Evolutionary conservation across 2,888 invertebrate genomes (phyloP).

Genomic region (Metalampra italica): DNA sequence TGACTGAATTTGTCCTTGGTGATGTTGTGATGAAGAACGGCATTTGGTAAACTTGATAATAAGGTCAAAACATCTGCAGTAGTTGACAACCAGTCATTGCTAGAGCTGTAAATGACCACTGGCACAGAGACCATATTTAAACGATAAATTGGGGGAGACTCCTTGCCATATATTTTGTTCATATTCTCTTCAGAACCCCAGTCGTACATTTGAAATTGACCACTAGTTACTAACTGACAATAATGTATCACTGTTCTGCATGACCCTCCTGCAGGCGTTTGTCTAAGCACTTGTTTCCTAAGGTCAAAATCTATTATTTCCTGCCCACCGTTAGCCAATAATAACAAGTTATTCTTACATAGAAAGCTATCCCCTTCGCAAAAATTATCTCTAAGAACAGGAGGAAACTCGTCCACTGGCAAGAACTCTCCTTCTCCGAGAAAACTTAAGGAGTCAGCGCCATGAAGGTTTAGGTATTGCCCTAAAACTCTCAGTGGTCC

Average conservation of each 20-base stretch:
- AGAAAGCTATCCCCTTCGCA: conserved; percentile 26
- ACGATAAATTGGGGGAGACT: conserved; percentile 26
- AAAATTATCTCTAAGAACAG: conserved; percentile 25
- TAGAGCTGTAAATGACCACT: conserved; percentile 33
- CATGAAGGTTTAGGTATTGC: conserved; percentile 22
- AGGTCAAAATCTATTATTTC: conserved; percentile 15
- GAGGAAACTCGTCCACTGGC: conserved; percentile 19
- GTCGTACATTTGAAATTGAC: conserved; percentile 37
- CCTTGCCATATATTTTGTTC: conserved; percentile 21
- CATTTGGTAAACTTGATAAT: conserved; percentile 22
- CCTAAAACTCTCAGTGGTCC: conserved; percentile 36
- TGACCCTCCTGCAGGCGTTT: conserved; percentile 33
- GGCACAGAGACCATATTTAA: conserved; percentile 30
- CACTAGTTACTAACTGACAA: conserved; percentile 37
- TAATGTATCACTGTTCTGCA: conserved; percentile 42
- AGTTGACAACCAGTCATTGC: conserved; percentile 37
- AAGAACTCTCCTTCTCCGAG: conserved; percentile 29
- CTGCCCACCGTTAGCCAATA: conserved; percentile 33
- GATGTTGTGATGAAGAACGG: conserved; percentile 28
- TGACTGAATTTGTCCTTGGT: conserved; percentile 32
- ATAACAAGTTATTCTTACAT: conserved; percentile 33
- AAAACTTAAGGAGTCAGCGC: conserved; percentile 18
- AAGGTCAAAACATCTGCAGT: conserved; percentile 26
- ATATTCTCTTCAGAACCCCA: conserved; percentile 23
- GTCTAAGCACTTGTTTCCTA: conserved; percentile 17